These are phyloP conservation scores for Corythornis madagascariensis DNA, from an alignment of 2,113 vertebrate species.

Conservation along the genomic window DNA sequence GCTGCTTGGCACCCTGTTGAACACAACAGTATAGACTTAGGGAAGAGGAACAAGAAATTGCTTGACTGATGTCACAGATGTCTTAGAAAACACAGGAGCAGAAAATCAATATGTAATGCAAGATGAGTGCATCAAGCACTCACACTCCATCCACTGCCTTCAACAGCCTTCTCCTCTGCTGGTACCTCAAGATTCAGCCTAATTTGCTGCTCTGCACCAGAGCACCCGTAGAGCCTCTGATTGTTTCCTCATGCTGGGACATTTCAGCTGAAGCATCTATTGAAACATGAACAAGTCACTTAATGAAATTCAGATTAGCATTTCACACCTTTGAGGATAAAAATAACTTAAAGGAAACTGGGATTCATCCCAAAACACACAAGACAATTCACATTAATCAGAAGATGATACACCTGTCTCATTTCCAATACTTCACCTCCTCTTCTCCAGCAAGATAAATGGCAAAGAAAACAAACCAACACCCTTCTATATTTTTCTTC, in stretches of 20 bases:
- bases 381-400: not conserved
- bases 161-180: not conserved
- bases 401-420: not conserved
- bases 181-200: not conserved
- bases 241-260: not conserved
- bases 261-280: not conserved
- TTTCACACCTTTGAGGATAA: slow-evolving; percentile 1
- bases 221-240: fast-evolving
- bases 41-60: not conserved
- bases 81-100: not conserved
- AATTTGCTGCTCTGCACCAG: not conserved
- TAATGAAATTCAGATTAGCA: not conserved
- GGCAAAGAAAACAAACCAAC: slow-evolving; percentile 14
- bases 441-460: slow-evolving; percentile 8
- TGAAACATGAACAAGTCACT: not conserved
- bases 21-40: fast-evolving
- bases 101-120: not conserved
- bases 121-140: not conserved
- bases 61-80: not conserved
- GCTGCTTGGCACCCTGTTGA: not conserved
- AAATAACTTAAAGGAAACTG: slow-evolving; percentile 12
- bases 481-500: not conserved
- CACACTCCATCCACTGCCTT: not conserved
- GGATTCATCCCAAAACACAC: not conserved
- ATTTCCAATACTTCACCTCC: not conserved